phyloP scores from a whole-genome alignment of 2,888 invertebrate species.

The Agrenia bidenticulata region DNA sequence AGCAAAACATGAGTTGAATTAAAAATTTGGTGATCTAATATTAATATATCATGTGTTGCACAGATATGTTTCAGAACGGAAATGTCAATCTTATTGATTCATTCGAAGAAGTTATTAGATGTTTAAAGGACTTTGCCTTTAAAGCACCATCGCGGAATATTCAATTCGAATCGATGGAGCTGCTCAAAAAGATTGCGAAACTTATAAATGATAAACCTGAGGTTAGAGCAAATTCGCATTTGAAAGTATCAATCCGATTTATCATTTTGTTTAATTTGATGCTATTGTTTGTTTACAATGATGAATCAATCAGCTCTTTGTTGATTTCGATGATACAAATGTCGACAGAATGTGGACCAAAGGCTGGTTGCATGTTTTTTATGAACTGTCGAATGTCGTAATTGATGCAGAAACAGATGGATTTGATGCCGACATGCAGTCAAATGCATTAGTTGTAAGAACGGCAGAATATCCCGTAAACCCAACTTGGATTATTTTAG shows the following conservation, averaged over 20 bases:
- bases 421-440: conserved; percentile 27
- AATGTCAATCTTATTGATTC: conserved; percentile 35
- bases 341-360: conserved; percentile 28
- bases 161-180: conserved; percentile 33
- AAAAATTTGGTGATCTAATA: too few species aligned
- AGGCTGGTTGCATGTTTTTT: conserved; percentile 43
- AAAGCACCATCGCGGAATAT: conserved; percentile 39
- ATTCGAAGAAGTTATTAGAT: conserved; percentile 26
- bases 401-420: conserved; percentile 11
- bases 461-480: conserved; percentile 7
- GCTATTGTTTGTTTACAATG: too few species aligned
- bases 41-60: background rate
- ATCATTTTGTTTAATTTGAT: background rate
- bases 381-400: conserved; percentile 33
- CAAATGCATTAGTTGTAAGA: conserved; percentile 40
- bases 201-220: conserved; percentile 17
- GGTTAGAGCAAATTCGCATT: conserved; percentile 6
- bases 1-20: too few species aligned
- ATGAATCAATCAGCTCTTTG: conserved; percentile 4
- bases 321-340: background rate
- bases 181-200: conserved; percentile 22
- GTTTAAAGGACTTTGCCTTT: conserved; percentile 37
- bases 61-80: conserved; percentile 38
- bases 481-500: background rate
- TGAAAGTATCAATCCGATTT: background rate